These are phyloP conservation scores for Podarcis lilfordi DNA, from an alignment of 2,797 vertebrate species.

Conservation along the genomic window DNA sequence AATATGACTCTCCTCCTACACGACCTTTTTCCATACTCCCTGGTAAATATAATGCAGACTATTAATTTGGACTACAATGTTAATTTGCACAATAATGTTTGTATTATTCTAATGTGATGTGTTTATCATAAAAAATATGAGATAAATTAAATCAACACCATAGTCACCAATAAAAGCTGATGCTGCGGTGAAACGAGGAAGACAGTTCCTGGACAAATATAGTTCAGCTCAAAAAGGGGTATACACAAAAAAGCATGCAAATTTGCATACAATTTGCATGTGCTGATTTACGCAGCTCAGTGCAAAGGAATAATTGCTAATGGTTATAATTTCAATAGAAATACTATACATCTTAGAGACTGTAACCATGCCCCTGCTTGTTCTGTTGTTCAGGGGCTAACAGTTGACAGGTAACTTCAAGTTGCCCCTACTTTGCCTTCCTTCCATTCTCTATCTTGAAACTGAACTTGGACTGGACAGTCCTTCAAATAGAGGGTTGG, in stretches of 20 bases:
- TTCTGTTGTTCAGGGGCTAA: too few species aligned
- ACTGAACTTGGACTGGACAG: too few species aligned
- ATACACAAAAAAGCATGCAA: conserved; percentile 43
- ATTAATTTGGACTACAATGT: conserved; percentile 73
- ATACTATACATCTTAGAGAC: too few species aligned
- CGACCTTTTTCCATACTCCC: conserved; percentile 44
- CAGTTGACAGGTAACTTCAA: too few species aligned
- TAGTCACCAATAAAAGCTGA: conserved; percentile 75
- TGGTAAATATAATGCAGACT: conserved; percentile 55
- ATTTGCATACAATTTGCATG: too few species aligned
- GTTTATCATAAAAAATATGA: conserved; percentile 74
- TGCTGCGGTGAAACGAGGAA: conserved; percentile 66
- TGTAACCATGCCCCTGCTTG: too few species aligned
- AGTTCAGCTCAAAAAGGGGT: conserved; percentile 59
- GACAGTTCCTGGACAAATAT: conserved; percentile 47
- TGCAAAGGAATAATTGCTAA: too few species aligned
- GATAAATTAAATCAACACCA: conserved; percentile 77
- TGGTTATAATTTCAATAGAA: too few species aligned
- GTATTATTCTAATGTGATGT: conserved; percentile 72
- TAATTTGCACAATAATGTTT: conserved; percentile 64
- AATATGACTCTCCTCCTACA: conserved; percentile 2
- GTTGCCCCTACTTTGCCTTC: too few species aligned
- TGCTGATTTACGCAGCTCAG: too few species aligned
- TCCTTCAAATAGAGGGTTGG: too few species aligned
- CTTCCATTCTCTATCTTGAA: too few species aligned